Base-by-base conservation (phyloP, 2,888 invertebrate species). In the Drepana falcataria region DNA sequence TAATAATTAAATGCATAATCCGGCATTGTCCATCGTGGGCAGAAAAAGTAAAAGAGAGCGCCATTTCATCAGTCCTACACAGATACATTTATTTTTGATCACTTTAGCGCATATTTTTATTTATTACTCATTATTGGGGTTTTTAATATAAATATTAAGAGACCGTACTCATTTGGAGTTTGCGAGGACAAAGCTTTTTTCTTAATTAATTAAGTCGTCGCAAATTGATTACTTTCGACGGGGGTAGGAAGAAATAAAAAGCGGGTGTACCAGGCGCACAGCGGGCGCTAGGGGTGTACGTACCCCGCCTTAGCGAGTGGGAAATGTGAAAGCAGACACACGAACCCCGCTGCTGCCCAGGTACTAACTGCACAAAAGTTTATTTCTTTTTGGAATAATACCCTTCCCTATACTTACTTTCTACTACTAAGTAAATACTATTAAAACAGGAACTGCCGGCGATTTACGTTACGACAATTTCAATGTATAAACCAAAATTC, bases 261-360 rank as follows among this genome's bases (percentile, higher is more conserved):
- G 83, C 77, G 82, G 84, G 81, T 82, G 86, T 73, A 81, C 86
- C 78, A 83, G 83, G 85, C 82, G 81, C 82, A 74, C 83, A 76
- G 73, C 74, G 79, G 83, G 81, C 64, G 79, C 78, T 59, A 68
- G 74, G 83, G 82, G 85, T 79, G 77, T 67, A 70, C 68, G 75
- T 73, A 72, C 78, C 79, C 79, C 82, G 81, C 86, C 87, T 83
- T 85, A 83, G 85, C 85, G 84, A 87, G 85, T 84, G 86, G 90
- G 89, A 87, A 90, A 91, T 91, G 91, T 91, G 90, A 85, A 90
- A 89, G 90, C 85, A 90, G 90, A 90, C 91, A 91, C 90, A 90
- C 88, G 89, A 88, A 87, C 88, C 89, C 88, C 84, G 87, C 85
- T 83, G 86, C 81, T 87, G 82, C 78, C 83, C 74, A 59, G 55